Evolutionary conservation across 37 sponge, comb jelly and placozoan species (phyloP).

Genomic region (Theonella swinhoei): DNA sequence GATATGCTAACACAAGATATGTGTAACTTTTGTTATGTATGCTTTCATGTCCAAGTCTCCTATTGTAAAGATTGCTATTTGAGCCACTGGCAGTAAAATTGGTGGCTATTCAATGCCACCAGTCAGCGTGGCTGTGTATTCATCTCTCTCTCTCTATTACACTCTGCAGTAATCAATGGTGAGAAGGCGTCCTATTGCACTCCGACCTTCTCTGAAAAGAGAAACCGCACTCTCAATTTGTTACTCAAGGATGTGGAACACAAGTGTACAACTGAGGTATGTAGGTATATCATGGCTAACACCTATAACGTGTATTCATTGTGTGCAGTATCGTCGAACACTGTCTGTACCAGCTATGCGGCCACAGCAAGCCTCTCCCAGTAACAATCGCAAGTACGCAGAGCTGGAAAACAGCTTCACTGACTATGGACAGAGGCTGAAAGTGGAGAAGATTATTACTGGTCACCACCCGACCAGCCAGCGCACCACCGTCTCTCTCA

Average conservation of each 20-base stretch:
- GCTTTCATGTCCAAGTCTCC: too few relatives aligned
- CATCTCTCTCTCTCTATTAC: background rate
- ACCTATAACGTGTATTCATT: too few relatives aligned
- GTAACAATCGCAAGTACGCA: constrained; percentile 2
- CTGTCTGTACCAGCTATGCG: constrained; percentile 10
- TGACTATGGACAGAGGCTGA: constrained; percentile 69
- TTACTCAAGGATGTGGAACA: constrained; percentile 69
- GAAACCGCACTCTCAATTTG: constrained; percentile 72
- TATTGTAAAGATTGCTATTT: too few relatives aligned
- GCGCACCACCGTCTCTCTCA: constrained; percentile 45
- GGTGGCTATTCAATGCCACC: too few relatives aligned
- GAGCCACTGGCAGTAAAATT: too few relatives aligned
- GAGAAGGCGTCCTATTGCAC: constrained; percentile 82
- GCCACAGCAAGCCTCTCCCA: constrained; percentile 3
- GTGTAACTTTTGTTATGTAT: too few relatives aligned
- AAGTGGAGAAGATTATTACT: constrained; percentile 65
- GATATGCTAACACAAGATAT: too few relatives aligned
- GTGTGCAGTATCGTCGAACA: constrained; percentile 36
- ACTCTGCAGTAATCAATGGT: constrained; percentile 80
- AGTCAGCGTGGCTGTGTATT: too few relatives aligned
- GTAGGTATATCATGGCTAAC: background rate
- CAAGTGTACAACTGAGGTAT: constrained; percentile 48
- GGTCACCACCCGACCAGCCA: constrained; percentile 79
- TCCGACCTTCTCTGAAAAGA: constrained; percentile 79
- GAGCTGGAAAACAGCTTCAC: constrained; percentile 52